These are phyloP conservation scores for Notarius quadriscutis DNA, from an alignment of 2,113 vertebrate genomes.

Conservation along the genomic window DNA sequence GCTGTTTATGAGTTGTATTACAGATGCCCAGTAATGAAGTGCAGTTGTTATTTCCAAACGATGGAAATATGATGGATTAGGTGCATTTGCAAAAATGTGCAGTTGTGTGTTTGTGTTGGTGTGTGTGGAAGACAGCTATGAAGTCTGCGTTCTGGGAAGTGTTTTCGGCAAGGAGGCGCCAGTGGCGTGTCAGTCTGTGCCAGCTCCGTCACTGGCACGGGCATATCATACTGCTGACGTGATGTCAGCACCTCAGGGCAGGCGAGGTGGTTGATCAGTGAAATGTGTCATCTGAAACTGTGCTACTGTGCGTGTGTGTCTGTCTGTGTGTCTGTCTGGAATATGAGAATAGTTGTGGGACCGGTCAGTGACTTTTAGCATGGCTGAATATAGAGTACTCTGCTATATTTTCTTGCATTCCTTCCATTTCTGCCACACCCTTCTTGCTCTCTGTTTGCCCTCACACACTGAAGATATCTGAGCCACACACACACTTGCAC, in stretches of 20 bases:
- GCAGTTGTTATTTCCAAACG: not conserved
- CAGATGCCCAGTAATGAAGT: conserved; percentile 2
- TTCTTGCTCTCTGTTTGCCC: not conserved
- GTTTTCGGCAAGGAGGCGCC: conserved; percentile 29
- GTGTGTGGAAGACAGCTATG: not conserved
- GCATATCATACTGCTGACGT: conserved; percentile 16
- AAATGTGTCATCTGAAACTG: conserved; percentile 14
- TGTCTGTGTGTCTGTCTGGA: not conserved
- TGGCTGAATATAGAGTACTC: conserved; percentile 10
- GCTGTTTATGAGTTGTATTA: conserved; percentile 11
- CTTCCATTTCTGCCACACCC: conserved; percentile 19
- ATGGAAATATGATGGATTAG: not conserved
- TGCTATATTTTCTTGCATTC: conserved; percentile 23
- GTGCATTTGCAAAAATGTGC: not conserved
- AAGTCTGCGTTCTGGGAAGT: conserved; percentile 18
- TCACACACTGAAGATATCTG: conserved; percentile 4
- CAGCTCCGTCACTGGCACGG: conserved; percentile 24
- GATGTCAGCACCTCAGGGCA: conserved; percentile 27
- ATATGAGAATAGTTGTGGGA: conserved; percentile 10
- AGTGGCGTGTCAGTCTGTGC: conserved; percentile 15
- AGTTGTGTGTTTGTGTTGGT: not conserved
- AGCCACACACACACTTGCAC: conserved; percentile 11
- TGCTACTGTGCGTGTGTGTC: not conserved
- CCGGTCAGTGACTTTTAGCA: not conserved
- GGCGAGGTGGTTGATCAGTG: not conserved